phyloP scores from a whole-genome alignment of 1,140 invertebrate species.

The Pseudomyrmex flavicornis region DNA sequence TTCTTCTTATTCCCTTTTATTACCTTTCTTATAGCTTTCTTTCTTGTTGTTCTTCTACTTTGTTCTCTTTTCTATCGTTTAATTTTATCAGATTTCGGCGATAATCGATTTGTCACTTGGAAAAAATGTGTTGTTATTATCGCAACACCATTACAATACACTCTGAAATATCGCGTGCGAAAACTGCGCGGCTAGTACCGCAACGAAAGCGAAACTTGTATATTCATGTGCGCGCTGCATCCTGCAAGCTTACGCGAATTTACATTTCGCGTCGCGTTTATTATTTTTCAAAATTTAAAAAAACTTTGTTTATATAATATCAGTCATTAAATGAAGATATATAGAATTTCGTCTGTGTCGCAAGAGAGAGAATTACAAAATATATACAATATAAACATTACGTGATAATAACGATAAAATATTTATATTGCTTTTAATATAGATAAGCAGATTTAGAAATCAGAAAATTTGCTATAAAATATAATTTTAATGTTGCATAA shows the following conservation, averaged over 20 bases:
- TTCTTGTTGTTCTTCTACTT: slow-evolving; percentile 64
- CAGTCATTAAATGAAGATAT: no score
- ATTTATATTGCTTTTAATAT: no score
- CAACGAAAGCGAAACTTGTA: slow-evolving; percentile 24
- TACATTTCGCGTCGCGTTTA: neutral
- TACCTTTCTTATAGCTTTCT: slow-evolving; percentile 45
- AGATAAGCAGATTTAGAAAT: no score
- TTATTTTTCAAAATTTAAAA: no score
- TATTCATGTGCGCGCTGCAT: neutral
- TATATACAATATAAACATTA: no score
- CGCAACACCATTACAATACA: slow-evolving; percentile 33
- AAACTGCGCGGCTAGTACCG: neutral
- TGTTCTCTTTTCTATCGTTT: slow-evolving; percentile 33
- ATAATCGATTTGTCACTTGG: slow-evolving; percentile 65
- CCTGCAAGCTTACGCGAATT: neutral
- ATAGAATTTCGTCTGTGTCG: no score
- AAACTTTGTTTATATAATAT: no score
- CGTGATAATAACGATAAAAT: no score
- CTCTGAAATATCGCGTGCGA: slow-evolving; percentile 39
- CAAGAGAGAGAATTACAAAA: no score
- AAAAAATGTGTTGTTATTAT: slow-evolving; percentile 64
- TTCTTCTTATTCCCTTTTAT: slow-evolving; percentile 51
- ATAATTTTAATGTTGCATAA: no score
- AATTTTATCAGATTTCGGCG: slow-evolving; percentile 40
- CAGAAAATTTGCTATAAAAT: no score